A percentile compares a stretch with the other conserved stretches of the same genome.
Evolutionary conservation across 1,140 invertebrate species (phyloP).

Genomic region (Drosophila persimilis): DNA sequence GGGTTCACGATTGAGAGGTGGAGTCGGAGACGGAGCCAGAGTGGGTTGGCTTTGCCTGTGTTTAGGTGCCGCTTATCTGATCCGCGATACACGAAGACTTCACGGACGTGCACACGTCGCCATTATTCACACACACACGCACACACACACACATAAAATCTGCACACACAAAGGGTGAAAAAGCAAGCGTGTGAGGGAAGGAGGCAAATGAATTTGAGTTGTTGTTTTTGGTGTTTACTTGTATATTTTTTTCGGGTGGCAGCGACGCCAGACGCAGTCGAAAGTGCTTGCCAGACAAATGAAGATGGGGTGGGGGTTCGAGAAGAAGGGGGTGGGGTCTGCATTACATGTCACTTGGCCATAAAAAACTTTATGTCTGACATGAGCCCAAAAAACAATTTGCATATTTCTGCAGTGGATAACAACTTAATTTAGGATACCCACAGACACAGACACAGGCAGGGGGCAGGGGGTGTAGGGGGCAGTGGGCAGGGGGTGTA

Average conservation of each 20-base stretch:
- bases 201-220: conserved; percentile 15
- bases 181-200: neutral
- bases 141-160: neutral
- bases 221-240: conserved; percentile 12
- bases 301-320: conserved; percentile 6
- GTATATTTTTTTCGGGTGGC: conserved; percentile 34
- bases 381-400: conserved; percentile 80
- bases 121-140: conserved; percentile 21
- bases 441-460: conserved; percentile 9
- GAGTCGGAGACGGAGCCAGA: too few species aligned
- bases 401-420: conserved; percentile 69
- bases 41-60: neutral
- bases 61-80: conserved; percentile 29
- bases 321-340: neutral
- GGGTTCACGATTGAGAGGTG: neutral
- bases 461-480: neutral
- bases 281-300: conserved; percentile 77
- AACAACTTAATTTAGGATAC: conserved; percentile 76
- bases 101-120: conserved; percentile 46
- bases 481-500: neutral
- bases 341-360: conserved; percentile 65
- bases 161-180: neutral
- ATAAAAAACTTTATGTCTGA: conserved; percentile 80
- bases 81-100: conserved; percentile 30
- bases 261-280: conserved; percentile 45